A percentile compares a stretch with the other conserved stretches of the same genome.
These are phyloP conservation scores for Dyspetes luteomarginatus DNA, from an alignment of 2,888 invertebrate genomes.

Conservation along the genomic window DNA sequence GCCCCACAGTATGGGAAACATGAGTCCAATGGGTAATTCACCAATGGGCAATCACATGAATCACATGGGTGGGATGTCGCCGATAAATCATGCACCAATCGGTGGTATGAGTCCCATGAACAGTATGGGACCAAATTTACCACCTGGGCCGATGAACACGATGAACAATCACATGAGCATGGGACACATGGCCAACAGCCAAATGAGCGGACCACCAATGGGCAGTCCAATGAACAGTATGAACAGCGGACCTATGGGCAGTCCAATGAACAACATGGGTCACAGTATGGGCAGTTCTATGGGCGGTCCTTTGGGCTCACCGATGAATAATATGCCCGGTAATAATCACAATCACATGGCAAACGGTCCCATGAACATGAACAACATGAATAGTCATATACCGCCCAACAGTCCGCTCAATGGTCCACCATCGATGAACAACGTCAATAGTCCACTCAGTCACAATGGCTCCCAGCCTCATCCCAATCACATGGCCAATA, in stretches of 20 bases:
- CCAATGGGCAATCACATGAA: constrained; percentile 85
- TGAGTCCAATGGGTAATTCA: constrained; percentile 82
- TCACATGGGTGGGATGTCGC: constrained; percentile 86
- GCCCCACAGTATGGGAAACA: constrained; percentile 82
- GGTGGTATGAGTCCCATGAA: constrained; percentile 88
- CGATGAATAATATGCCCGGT: constrained; percentile 88
- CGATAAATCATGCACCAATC: constrained; percentile 87
- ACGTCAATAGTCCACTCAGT: constrained; percentile 80
- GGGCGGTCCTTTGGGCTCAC: constrained; percentile 85
- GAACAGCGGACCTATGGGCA: constrained; percentile 86
- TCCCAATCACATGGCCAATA: constrained; percentile 81
- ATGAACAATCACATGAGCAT: constrained; percentile 84
- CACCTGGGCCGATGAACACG: constrained; percentile 86
- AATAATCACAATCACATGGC: constrained; percentile 79
- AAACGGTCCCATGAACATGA: constrained; percentile 81
- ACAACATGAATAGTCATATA: constrained; percentile 81
- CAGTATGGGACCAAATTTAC: constrained; percentile 90
- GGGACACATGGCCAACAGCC: constrained; percentile 83
- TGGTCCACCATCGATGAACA: constrained; percentile 80
- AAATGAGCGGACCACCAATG: constrained; percentile 86
- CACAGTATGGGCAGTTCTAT: constrained; percentile 90
- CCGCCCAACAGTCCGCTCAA: constrained; percentile 81
- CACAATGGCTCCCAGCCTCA: constrained; percentile 81
- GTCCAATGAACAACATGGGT: constrained; percentile 87
- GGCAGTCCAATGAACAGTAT: constrained; percentile 86